Conservation (phyloP, 2,113 vertebrate genomes). For the Lanius collurio region DNA sequence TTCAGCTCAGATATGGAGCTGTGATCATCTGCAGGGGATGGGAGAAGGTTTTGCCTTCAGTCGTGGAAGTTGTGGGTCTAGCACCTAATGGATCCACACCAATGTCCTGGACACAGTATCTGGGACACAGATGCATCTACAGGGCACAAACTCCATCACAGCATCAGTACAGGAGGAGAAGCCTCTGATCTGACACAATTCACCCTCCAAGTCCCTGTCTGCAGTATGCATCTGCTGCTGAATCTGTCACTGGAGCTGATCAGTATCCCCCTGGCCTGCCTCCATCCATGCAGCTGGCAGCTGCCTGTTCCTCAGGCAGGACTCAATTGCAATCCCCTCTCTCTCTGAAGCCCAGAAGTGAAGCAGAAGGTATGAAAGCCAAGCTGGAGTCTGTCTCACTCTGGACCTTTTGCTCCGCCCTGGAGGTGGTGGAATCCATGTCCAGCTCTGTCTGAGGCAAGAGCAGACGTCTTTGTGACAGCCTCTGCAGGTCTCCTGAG, state of each 20-base stretch:
- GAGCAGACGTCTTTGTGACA: background rate
- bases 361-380: background rate
- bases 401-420: background rate
- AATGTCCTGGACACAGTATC: accelerated
- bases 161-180: background rate
- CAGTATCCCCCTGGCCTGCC: background rate
- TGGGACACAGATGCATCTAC: background rate
- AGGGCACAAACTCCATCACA: background rate
- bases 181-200: background rate
- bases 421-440: background rate
- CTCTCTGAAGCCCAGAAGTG: background rate
- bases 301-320: background rate
- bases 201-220: background rate
- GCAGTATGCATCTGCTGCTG: background rate
- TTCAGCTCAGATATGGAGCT: background rate
- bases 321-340: background rate
- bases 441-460: background rate
- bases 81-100: background rate
- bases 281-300: accelerated
- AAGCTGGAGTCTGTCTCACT: background rate
- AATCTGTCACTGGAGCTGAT: background rate
- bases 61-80: background rate
- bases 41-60: background rate
- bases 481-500: background rate
- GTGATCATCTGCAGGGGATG: background rate